Base-by-base conservation (phyloP, 2,113 vertebrate species). In the Taxidea taxus region DNA sequence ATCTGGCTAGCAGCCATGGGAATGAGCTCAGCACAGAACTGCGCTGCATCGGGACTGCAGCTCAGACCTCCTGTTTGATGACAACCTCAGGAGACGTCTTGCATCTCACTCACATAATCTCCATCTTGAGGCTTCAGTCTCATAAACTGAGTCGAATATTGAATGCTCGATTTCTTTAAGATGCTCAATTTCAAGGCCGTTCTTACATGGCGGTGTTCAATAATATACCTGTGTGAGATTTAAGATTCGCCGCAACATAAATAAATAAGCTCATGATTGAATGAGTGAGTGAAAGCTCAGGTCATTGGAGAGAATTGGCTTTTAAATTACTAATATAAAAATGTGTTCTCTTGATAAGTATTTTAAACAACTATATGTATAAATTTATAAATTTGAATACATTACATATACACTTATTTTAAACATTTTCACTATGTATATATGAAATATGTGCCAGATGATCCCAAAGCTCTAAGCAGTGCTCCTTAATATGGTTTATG, bases 21-120 rank as follows among this genome's bases (percentile, higher is more conserved):
- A 16, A 0, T 62, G 49, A 47, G 47, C 20, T 21, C 44, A 14
- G 64, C n/a, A 75, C 31, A 58, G 49, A 66, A 34, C 11, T 20
- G 27, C 2, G 8, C 47, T 10, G 8, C 14, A 6, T 14, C 4
- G n/a, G 68, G 20, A 14, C 10, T 4, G 5, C 8, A 6, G 31
- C 21, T 87, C 75, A 39, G 31, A 70, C 7, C 7, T 21, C 4
- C 47, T 42, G 37, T 47, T 85, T 51, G 44, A 34, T 4, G 7
- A 0, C 18, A 21, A 34, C 3, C 37, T 74, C 39, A 2, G 1
- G 42, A 27, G 58, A 82, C 12, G 42, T 34, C 16, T 25, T 27
- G 13, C 42, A 15, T 20, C 51, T 3, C 37, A 37, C 8, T 74
- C 10, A 51, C 16, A 18, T n/a, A 23, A 39, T 15, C 56, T 44